A percentile compares a stretch with the other conserved stretches of the same genome.
These are phyloP conservation scores for Koerneria pararmatus DNA, from an alignment of 2,888 invertebrate species.

Conservation along the genomic window DNA sequence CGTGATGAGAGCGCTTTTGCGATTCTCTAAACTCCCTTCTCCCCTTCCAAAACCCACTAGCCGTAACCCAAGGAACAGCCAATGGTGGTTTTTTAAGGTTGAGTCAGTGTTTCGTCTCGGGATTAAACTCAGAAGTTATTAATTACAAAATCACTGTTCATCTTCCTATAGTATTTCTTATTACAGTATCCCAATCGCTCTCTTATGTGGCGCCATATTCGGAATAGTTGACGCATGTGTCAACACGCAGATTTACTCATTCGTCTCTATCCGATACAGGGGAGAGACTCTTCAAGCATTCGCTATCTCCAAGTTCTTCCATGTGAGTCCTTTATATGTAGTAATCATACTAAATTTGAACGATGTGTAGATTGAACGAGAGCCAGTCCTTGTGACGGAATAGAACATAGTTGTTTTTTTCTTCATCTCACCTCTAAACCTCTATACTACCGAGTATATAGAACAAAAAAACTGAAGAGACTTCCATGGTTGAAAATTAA, in stretches of 20 bases:
- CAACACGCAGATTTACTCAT: conserved; percentile 30
- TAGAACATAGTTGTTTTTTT: not conserved
- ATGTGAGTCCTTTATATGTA: conserved; percentile 22
- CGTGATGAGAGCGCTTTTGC: too few species aligned
- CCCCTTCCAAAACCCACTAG: too few species aligned
- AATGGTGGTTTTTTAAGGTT: too few species aligned
- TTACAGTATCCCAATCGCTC: conserved; percentile 25
- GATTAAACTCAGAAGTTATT: too few species aligned
- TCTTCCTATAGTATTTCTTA: too few species aligned
- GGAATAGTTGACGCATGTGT: conserved; percentile 28
- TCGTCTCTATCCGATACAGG: conserved; percentile 21
- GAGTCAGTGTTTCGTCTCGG: too few species aligned
- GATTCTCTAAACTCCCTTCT: too few species aligned
- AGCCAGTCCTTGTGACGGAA: not conserved
- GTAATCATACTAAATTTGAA: not conserved
- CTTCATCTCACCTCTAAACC: not conserved
- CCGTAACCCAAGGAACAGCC: too few species aligned
- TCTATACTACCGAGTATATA: too few species aligned
- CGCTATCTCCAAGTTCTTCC: conserved; percentile 30
- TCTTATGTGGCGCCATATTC: conserved; percentile 26
- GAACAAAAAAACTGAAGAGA: too few species aligned
- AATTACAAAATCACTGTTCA: too few species aligned
- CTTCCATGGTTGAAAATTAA: too few species aligned
- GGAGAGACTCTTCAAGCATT: conserved; percentile 26
- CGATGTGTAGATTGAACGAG: not conserved